A percentile compares a stretch with the other conserved stretches of the same genome.
phyloP scores from a whole-genome alignment of 2,888 invertebrate genomes.

The Caenorhabditis sinica region DNA sequence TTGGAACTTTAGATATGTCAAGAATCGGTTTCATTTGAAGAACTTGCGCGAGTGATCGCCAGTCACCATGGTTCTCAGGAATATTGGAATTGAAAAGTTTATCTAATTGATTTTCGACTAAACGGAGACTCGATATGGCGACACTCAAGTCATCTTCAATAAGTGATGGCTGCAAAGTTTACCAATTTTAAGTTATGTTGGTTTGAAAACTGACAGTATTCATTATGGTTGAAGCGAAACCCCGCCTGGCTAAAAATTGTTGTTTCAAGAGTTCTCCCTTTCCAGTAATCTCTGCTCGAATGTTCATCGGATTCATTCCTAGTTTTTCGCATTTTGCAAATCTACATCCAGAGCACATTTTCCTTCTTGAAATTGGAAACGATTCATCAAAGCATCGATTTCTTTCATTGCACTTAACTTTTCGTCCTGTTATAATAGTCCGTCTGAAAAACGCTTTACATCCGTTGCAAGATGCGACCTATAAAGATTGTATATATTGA shows the following conservation, averaged over 20 bases:
- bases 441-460: constrained; percentile 65
- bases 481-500: neutral
- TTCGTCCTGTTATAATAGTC: constrained; percentile 45
- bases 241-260: constrained; percentile 5
- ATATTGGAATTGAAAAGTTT: neutral
- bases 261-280: constrained; percentile 29
- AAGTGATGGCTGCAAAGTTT: neutral
- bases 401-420: constrained; percentile 16
- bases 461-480: constrained; percentile 69
- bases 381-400: constrained; percentile 40
- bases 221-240: neutral
- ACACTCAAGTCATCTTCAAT: constrained; percentile 10
- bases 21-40: neutral
- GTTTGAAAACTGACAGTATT: neutral
- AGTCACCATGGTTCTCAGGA: constrained; percentile 6
- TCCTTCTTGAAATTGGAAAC: too few species aligned
- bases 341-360: constrained; percentile 25
- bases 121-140: neutral
- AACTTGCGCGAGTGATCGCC: constrained; percentile 15
- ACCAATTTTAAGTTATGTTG: neutral
- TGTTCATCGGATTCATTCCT: constrained; percentile 56
- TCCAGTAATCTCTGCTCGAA: constrained; percentile 18
- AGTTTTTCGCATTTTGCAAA: constrained; percentile 42
- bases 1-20: neutral
- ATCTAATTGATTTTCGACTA: constrained; percentile 12